These are phyloP conservation scores for Girardinus metallicus DNA, from an alignment of 2,797 vertebrate genomes.

Conservation along the genomic window DNA sequence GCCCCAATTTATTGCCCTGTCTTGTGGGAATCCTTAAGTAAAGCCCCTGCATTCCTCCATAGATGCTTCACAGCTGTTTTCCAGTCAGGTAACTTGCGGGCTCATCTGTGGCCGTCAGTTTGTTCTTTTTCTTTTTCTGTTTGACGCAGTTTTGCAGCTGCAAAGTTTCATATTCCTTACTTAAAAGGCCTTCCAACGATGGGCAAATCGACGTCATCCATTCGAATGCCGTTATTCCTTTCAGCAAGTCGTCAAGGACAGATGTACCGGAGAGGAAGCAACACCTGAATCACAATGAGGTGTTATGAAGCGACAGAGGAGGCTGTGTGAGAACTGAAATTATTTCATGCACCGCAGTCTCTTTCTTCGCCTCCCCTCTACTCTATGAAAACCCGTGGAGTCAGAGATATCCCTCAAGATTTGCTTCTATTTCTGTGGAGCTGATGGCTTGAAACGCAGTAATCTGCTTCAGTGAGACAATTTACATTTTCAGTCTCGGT, in stretches of 20 bases:
- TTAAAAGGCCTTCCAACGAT: constrained; percentile 25
- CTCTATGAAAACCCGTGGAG: not conserved
- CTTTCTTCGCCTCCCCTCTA: not conserved
- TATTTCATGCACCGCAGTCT: not conserved
- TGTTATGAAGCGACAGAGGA: constrained; percentile 8
- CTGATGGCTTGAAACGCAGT: not conserved
- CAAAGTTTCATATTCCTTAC: constrained; percentile 1
- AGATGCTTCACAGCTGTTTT: constrained; percentile 31
- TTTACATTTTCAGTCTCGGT: constrained; percentile 11
- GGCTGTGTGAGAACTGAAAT: constrained; percentile 4
- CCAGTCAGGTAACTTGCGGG: not conserved
- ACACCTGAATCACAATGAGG: constrained; percentile 11
- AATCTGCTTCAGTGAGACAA: not conserved
- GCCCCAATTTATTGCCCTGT: not conserved
- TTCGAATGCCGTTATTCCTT: constrained; percentile 16
- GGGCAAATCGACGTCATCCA: constrained; percentile 14
- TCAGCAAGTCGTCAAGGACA: constrained; percentile 45
- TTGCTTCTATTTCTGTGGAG: not conserved
- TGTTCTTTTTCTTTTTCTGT: not conserved
- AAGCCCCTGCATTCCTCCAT: constrained; percentile 7
- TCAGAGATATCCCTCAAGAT: constrained; percentile 13
- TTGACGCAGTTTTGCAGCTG: constrained; percentile 6
- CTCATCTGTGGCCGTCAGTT: constrained; percentile 7
- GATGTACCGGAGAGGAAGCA: constrained; percentile 9
- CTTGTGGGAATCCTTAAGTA: not conserved